phyloP scores from a whole-genome alignment of 2,888 invertebrate genomes.

The Cylloceria caligata region DNA sequence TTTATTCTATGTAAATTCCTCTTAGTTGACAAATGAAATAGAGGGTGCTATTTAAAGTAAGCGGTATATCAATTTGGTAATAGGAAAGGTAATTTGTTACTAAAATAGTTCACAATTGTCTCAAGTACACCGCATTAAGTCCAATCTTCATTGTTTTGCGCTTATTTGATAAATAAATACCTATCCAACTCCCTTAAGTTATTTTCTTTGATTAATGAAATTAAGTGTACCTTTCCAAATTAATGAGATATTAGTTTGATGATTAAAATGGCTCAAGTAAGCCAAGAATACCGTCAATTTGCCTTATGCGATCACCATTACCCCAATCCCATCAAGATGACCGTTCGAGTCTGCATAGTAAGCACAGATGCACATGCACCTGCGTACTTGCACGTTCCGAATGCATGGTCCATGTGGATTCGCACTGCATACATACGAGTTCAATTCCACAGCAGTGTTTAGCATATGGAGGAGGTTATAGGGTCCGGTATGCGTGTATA shows the following conservation, averaged over 20 bases:
- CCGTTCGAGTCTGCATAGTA: background rate
- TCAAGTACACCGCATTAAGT: no score
- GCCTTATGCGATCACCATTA: background rate
- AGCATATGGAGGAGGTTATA: slow-evolving; percentile 44
- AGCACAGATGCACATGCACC: background rate
- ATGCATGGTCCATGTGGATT: slow-evolving; percentile 31
- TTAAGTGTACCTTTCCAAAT: background rate
- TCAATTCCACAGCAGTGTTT: slow-evolving; percentile 24
- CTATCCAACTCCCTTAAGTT: background rate
- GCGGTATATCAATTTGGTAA: no score
- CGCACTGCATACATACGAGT: slow-evolving; percentile 24
- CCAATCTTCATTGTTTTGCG: no score
- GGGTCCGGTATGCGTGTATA: slow-evolving; percentile 16
- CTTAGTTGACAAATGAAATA: no score
- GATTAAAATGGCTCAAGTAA: background rate
- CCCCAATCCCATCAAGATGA: background rate
- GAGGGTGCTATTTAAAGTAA: no score
- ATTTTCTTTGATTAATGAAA: background rate
- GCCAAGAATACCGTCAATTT: background rate
- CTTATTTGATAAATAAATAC: no score
- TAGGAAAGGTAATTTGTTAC: no score
- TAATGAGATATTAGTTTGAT: background rate
- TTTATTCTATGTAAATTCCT: no score
- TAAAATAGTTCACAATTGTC: no score
- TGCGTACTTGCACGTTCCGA: background rate